Base-by-base conservation (phyloP, 2,888 invertebrate species). In the Mesopsocus fuscifrons region DNA sequence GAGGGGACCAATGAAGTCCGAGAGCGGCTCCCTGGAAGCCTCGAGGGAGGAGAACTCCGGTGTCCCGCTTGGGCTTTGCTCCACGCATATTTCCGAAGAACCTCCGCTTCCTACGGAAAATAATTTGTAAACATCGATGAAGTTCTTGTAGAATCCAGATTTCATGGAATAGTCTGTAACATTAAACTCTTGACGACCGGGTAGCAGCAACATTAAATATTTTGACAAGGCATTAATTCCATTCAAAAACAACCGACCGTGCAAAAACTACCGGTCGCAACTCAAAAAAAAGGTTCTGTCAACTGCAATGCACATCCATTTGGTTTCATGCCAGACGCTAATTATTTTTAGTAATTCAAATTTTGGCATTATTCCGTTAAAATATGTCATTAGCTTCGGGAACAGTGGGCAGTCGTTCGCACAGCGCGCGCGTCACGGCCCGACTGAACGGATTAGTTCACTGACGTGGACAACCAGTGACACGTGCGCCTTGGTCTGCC, bases 341-440 rank as follows among this genome's bases (percentile, higher is more conserved):
- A 38, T 38, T 38, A 38, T 38, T 38, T 38, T 38, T 38, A 38
- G 38, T 38, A 17, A 38, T 26, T 9, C 26, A 4, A 5, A 38
- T 18, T 38, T 38, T 38, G 38, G 38, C 38, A 38, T 20, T 38
- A 38, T 5, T 13, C 20, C 16, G 20, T 18, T 11, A 21, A 15
- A 38, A 20, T 38, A 38, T 38, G 38, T 38, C 38, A 38, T 17
- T 38, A n/a, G 38, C 11, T 17, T 38, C 20, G 38, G 26, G 8
- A 6, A 26, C 26, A 26, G 26, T 26, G 26, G 26, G 6, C 11
- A 11, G 26, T 26, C 11, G 26, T 26, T 26, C 6, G 26, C 26
- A 11, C 11, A 26, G 26, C 26, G 26, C 11, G 6, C 26, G 26
- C 26, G 26, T 26, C 26, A 26, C 26, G 11, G 6, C 26, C 26